Percentiles rank a stretch among this genome's conserved stretches.
Conservation (phyloP, 2,888 invertebrate genomes). For the Drosophila anomalata region DNA sequence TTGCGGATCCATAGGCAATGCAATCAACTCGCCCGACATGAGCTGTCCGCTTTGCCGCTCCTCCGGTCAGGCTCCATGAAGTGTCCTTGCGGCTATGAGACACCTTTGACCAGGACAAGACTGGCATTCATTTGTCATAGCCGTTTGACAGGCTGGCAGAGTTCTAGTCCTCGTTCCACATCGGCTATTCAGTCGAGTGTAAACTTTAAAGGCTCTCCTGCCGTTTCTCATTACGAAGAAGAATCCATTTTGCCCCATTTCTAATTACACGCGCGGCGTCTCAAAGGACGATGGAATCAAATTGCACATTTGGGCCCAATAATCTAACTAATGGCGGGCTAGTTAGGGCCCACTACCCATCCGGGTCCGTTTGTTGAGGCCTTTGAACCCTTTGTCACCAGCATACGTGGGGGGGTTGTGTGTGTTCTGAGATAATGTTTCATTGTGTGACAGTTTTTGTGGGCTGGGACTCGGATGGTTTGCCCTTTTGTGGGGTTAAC, state of each 20-base stretch:
- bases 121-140: constrained; percentile 34
- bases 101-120: constrained; percentile 21
- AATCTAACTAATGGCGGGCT: constrained; percentile 20
- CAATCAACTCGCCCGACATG: constrained; percentile 23
- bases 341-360: neutral
- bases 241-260: neutral
- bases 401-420: constrained; percentile 19
- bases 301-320: constrained; percentile 40
- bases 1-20: constrained; percentile 15
- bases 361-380: constrained; percentile 8
- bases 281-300: constrained; percentile 18
- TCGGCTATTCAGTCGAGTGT: neutral
- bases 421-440: constrained; percentile 38
- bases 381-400: constrained; percentile 26
- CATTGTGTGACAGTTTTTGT: constrained; percentile 18
- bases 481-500: constrained; percentile 45
- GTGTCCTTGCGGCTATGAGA: constrained; percentile 20
- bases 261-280: constrained; percentile 19
- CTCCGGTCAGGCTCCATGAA: neutral
- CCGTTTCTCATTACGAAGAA: constrained; percentile 1
- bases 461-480: constrained; percentile 23
- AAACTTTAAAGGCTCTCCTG: constrained; percentile 18
- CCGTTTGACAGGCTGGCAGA: constrained; percentile 15
- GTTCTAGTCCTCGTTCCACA: neutral
- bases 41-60: constrained; percentile 12